Evolutionary conservation across 2,113 vertebrate genomes (phyloP).

Genomic region (Condylura cristata): DNA sequence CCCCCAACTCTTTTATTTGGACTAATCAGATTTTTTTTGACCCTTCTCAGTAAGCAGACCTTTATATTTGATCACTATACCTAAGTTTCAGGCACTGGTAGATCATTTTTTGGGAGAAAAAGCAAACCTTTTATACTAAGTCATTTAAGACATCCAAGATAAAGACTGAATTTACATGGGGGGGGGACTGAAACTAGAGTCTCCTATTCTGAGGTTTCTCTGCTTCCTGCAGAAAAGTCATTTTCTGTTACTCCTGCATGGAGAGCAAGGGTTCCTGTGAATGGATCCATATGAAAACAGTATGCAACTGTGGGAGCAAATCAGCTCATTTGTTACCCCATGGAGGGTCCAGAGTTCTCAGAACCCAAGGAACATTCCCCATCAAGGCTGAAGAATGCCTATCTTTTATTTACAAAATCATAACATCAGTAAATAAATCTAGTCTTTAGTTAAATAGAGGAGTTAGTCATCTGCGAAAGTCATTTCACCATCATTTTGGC

Average conservation of each 20-base stretch:
- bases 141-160: conserved; percentile 35
- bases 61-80: background rate
- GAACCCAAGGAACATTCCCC: background rate
- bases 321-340: background rate
- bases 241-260: background rate
- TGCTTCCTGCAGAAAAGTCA: background rate
- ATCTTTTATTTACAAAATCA: background rate
- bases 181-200: background rate
- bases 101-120: background rate
- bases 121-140: conserved; percentile 25
- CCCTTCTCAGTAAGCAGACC: background rate
- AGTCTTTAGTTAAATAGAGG: background rate
- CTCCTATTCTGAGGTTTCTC: background rate
- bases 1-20: background rate
- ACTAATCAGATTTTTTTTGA: background rate
- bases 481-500: background rate
- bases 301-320: background rate
- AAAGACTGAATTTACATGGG: background rate
- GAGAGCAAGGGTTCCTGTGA: background rate
- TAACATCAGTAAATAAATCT: background rate
- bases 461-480: background rate
- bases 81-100: background rate
- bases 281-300: background rate
- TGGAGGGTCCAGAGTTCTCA: background rate
- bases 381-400: background rate